Evolutionary conservation across 2,113 vertebrate genomes (phyloP), one percentile per base, ranked within the genome.

Genomic region (Camelus dromedarius): DNA sequence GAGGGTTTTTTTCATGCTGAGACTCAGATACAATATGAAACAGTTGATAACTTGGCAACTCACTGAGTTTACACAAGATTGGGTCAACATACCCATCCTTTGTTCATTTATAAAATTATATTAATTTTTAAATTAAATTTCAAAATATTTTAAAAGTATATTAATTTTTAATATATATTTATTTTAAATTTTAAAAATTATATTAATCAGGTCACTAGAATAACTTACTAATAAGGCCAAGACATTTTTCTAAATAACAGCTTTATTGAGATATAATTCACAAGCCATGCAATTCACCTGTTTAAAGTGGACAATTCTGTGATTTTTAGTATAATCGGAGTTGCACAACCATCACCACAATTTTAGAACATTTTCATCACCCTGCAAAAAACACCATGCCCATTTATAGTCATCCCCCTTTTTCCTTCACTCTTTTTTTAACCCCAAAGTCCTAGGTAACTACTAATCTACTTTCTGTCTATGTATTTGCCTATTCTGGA

Each of bases 11-110:
- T 75, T 94, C 66, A 18, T 76, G 28, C 48, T 89, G 56, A 87
- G 19, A 70, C 19, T 96, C 72, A 75, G 42, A 84, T 66, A 69
- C 97, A 79, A 48, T 80, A 95, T 95, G 58, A 54, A 89, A 79
- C 0, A 50, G 32, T 66, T 96, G 58, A 83, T 93, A 87, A 38
- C 32, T 92, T 0, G 38, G 35, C 8, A 83, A 6, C 46, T 92
- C 50, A 46, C 69, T 94, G 35, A 85, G 22, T 84, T 73, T 86
- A 48, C 30, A 32, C 18, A 85, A 89, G 93, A 18, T 11, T 95
- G 42, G 11, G 83, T 82, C 58, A 92, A 86, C 42, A 91, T 32
- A 83, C 0, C 58, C 14, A 6, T 91, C 90, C 58, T 82, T 5
- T 38, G 22, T 92, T 9, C 20, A 56, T 90, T 19, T 26, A 15